Conservation (phyloP, 2,797 vertebrate genomes). For the Nothura maculosa region DNA sequence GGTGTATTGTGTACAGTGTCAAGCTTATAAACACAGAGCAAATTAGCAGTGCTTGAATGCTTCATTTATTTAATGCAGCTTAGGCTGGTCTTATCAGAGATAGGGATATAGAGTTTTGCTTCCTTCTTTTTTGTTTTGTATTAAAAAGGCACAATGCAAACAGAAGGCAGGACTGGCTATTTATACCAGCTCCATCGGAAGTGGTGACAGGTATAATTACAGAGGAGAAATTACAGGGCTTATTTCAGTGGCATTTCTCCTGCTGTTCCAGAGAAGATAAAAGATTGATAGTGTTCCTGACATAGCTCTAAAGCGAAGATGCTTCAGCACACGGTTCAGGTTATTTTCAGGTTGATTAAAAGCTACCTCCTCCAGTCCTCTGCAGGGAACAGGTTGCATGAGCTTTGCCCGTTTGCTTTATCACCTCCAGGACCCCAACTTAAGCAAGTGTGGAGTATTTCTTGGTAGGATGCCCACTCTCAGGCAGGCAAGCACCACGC, state of each 20-base stretch:
- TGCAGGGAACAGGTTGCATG: background rate
- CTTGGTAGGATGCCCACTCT: background rate
- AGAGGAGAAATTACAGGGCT: conserved; percentile 84
- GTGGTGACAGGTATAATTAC: conserved; percentile 86
- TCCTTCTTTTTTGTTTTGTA: conserved; percentile 47
- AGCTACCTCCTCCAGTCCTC: conserved; percentile 34
- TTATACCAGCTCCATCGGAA: conserved; percentile 83
- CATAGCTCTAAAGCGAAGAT: conserved; percentile 68
- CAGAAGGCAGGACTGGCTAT: conserved; percentile 79
- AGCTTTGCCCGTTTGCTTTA: background rate
- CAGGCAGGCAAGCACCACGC: background rate
- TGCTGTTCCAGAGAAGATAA: conserved; percentile 80
- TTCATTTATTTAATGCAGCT: background rate
- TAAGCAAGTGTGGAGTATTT: background rate
- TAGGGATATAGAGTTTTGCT: background rate
- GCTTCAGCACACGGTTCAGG: conserved; percentile 50
- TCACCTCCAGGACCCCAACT: background rate
- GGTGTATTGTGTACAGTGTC: too few species aligned
- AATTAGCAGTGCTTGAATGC: background rate
- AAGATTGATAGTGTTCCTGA: conserved; percentile 83
- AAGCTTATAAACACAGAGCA: background rate
- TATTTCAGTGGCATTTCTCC: conserved; percentile 81
- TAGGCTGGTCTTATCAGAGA: background rate
- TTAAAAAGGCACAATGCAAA: conserved; percentile 64
- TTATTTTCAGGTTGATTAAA: conserved; percentile 80